These are phyloP conservation scores for Phataginus tricuspis DNA, from an alignment of 2,797 vertebrate genomes.

Conservation along the genomic window DNA sequence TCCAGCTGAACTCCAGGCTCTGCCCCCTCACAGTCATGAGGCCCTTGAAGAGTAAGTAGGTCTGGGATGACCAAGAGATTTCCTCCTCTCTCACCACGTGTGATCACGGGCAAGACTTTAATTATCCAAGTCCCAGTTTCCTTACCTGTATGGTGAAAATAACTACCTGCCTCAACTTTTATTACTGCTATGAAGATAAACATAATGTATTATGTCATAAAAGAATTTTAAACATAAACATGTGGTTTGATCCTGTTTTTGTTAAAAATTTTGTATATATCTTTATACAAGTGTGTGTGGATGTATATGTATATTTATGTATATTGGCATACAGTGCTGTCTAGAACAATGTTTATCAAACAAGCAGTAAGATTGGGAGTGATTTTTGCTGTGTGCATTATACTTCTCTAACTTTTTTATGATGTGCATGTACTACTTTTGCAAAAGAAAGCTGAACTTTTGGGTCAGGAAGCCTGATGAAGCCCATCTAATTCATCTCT, in stretches of 20 bases:
- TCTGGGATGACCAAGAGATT: neutral
- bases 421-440: neutral
- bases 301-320: neutral
- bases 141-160: neutral
- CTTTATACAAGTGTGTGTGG: neutral
- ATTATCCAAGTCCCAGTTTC: neutral
- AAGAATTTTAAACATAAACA: neutral
- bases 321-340: neutral
- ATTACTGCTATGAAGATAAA: neutral
- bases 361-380: neutral
- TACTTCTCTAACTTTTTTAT: neutral
- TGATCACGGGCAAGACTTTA: neutral
- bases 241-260: neutral
- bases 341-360: neutral
- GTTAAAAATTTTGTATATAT: neutral
- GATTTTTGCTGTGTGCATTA: neutral
- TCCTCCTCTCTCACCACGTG: neutral
- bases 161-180: neutral
- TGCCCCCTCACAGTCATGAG: neutral
- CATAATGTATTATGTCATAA: neutral
- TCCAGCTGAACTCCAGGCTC: neutral
- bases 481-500: neutral
- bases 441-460: constrained; percentile 10
- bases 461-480: neutral
- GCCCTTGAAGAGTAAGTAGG: neutral